These are phyloP conservation scores for Mastacembelus armatus DNA, from an alignment of 2,797 vertebrate genomes.

Conservation along the genomic window DNA sequence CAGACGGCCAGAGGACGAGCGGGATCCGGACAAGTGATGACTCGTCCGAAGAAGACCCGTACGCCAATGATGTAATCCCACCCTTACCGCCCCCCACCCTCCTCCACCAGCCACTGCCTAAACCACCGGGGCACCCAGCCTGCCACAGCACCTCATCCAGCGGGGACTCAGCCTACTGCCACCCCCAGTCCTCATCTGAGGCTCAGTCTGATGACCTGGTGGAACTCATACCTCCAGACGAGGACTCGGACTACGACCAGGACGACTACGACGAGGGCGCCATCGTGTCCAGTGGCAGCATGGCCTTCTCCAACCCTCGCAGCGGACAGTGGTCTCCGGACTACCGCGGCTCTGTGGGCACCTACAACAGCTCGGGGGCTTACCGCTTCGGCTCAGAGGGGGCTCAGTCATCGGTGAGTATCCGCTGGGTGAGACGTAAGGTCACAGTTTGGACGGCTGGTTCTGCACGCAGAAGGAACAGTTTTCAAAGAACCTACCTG, in stretches of 20 bases:
- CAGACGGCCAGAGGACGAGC: conserved; percentile 94
- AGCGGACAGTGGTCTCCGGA: conserved; percentile 94
- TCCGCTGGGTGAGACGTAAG: too few species aligned
- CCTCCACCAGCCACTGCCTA: conserved; percentile 69
- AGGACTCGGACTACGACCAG: conserved; percentile 92
- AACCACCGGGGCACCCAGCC: conserved; percentile 61
- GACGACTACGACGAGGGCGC: conserved; percentile 94
- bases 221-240: conserved; percentile 89
- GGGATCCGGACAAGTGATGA: conserved; percentile 98
- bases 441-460: too few species aligned
- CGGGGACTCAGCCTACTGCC: conserved; percentile 87
- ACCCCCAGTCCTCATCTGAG: conserved; percentile 79
- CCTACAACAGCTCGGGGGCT: conserved; percentile 93
- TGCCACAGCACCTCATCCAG: conserved; percentile 82
- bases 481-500: too few species aligned
- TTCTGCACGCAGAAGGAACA: too few species aligned
- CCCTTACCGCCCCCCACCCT: conserved; percentile 78
- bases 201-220: conserved; percentile 78
- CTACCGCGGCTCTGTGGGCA: conserved; percentile 91
- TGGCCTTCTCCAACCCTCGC: conserved; percentile 88
- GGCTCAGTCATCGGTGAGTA: conserved; percentile 94
- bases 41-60: conserved; percentile 97
- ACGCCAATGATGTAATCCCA: conserved; percentile 92
- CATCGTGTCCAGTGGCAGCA: conserved; percentile 89
- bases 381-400: conserved; percentile 96